phyloP scores from a whole-genome alignment of 1,140 invertebrate species.

The Drosophila nebulosa region DNA sequence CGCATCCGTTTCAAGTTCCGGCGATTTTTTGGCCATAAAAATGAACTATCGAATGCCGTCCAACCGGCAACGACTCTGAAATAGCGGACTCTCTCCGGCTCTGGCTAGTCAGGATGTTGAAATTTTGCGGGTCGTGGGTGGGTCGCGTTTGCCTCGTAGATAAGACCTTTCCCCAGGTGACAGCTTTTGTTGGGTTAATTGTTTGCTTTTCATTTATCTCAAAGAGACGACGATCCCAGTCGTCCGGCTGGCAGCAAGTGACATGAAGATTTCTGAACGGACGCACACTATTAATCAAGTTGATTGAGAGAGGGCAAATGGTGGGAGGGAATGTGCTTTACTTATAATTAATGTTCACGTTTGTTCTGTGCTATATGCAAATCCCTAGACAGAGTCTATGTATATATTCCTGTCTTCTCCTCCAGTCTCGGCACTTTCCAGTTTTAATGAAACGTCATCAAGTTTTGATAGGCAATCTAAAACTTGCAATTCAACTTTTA shows the following conservation, averaged over 20 bases:
- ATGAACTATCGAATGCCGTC: constrained; percentile 42
- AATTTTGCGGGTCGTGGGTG: constrained; percentile 35
- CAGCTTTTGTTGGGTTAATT: constrained; percentile 61
- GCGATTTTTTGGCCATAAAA: constrained; percentile 65
- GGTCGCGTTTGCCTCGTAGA: constrained; percentile 27
- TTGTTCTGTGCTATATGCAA: constrained; percentile 41
- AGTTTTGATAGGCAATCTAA: constrained; percentile 58
- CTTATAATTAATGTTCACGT: constrained; percentile 71
- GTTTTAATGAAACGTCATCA: constrained; percentile 71
- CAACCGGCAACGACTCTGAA: not conserved
- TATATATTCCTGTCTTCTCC: not conserved
- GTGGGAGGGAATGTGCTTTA: constrained; percentile 39
- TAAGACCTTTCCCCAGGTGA: constrained; percentile 56
- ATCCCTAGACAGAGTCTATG: constrained; percentile 48
- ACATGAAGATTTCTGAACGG: constrained; percentile 52
- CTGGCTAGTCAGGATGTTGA: constrained; percentile 12
- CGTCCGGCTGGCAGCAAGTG: constrained; percentile 10
- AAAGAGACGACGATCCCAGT: constrained; percentile 12
- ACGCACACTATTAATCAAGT: constrained; percentile 74
- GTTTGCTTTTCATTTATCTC: constrained; percentile 73
- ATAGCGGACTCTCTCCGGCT: no score
- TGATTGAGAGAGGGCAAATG: constrained; percentile 47
- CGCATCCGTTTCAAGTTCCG: constrained; percentile 11
- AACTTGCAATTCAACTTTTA: constrained; percentile 10
- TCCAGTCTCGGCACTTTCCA: constrained; percentile 4